Evolutionary conservation across 1,140 invertebrate genomes (phyloP).

Genomic region (Sipha flava): DNA sequence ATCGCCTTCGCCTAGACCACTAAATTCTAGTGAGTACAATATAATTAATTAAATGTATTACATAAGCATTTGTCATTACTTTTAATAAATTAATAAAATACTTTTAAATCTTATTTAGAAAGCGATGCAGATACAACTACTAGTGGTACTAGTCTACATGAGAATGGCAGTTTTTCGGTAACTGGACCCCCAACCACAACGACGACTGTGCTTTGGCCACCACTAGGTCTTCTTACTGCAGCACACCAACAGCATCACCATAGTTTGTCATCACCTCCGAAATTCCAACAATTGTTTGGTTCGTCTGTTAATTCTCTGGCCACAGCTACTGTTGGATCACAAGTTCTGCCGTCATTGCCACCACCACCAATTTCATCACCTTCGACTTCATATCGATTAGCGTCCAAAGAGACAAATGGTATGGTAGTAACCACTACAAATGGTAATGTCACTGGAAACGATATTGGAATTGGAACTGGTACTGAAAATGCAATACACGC

Average conservation of each 20-base stretch:
- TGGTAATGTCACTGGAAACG: background rate
- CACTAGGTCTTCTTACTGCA: background rate
- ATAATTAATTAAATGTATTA: too few relatives aligned
- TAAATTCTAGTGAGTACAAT: background rate
- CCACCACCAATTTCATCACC: background rate
- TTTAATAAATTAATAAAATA: too few relatives aligned
- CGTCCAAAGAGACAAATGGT: background rate
- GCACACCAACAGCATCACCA: background rate
- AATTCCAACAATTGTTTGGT: slow-evolving; percentile 8
- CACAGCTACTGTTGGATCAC: background rate
- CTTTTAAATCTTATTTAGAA: background rate
- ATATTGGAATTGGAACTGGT: background rate
- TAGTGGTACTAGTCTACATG: background rate
- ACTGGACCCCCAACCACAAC: background rate
- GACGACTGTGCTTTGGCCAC: background rate
- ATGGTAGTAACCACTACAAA: background rate
- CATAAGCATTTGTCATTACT: too few relatives aligned
- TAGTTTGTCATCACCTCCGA: background rate
- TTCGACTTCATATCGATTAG: background rate
- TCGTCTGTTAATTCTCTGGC: background rate
- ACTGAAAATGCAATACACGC: background rate
- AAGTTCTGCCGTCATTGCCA: background rate
- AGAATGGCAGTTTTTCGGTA: background rate
- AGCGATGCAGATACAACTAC: background rate
- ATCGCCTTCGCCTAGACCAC: background rate